Conservation (phyloP, 2,797 vertebrate genomes). For the Lithobates pipiens region DNA sequence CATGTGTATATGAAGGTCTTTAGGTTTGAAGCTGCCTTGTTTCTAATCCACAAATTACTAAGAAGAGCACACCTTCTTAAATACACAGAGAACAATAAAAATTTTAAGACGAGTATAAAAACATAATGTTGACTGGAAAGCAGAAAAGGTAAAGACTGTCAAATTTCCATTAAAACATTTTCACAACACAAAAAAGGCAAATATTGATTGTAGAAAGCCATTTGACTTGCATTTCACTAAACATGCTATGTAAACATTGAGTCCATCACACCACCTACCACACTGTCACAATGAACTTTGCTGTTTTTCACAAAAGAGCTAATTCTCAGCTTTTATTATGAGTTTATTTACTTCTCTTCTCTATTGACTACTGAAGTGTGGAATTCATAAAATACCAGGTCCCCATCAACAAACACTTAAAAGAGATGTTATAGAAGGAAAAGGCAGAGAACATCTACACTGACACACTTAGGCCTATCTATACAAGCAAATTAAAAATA, state of each 20-base stretch:
- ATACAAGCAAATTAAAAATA: too few relatives aligned
- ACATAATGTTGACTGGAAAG: conserved; percentile 11
- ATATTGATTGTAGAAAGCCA: conserved; percentile 37
- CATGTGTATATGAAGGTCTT: too few relatives aligned
- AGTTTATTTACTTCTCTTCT: not conserved
- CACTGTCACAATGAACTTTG: conserved; percentile 4
- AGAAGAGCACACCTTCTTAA: not conserved
- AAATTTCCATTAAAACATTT: conserved; percentile 29
- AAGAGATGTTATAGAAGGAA: too few relatives aligned
- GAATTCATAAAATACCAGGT: conserved; percentile 2
- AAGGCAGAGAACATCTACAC: too few relatives aligned
- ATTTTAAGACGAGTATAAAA: not conserved
- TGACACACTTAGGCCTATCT: too few relatives aligned
- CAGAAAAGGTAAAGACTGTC: not conserved
- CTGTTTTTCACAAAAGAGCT: not conserved
- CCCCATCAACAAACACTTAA: too few relatives aligned
- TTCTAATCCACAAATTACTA: not conserved
- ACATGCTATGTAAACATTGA: conserved; percentile 23
- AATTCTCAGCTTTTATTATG: not conserved
- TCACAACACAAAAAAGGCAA: conserved; percentile 48
- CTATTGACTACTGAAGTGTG: not conserved
- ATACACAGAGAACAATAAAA: not conserved
- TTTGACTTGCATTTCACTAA: conserved; percentile 14
- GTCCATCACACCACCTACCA: conserved; percentile 23
- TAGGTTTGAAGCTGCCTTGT: not conserved